Evolutionary conservation across 2,113 vertebrate genomes (phyloP).

Genomic region (Lipophrys pholis): DNA sequence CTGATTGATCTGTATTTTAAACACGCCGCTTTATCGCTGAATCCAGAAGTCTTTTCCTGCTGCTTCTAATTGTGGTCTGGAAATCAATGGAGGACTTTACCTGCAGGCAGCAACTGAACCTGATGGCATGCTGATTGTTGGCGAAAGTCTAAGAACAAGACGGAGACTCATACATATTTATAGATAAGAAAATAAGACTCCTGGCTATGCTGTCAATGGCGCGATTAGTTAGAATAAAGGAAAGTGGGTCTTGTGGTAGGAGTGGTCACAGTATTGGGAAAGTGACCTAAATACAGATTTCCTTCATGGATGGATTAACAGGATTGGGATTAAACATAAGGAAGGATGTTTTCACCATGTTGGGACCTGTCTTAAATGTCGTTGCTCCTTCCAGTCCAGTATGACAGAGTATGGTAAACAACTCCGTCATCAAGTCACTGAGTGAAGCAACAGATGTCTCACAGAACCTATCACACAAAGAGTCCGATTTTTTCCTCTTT

Average conservation of each 20-base stretch:
- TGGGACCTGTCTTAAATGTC: constrained; percentile 18
- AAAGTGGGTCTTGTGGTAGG: constrained; percentile 19
- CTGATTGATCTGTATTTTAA: constrained; percentile 35
- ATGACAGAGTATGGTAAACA: background rate
- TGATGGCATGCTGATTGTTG: constrained; percentile 33
- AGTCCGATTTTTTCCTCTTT: background rate
- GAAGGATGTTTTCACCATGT: constrained; percentile 29
- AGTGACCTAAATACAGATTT: constrained; percentile 53
- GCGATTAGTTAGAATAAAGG: constrained; percentile 3
- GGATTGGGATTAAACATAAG: constrained; percentile 36
- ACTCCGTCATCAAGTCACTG: background rate
- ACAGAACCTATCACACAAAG: background rate
- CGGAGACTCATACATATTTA: background rate
- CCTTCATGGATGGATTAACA: constrained; percentile 44
- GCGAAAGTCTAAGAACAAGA: constrained; percentile 36
- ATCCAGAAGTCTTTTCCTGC: constrained; percentile 6
- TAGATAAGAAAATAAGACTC: constrained; percentile 44
- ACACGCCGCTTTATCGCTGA: background rate
- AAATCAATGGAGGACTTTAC: constrained; percentile 27
- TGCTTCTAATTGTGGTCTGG: constrained; percentile 15
- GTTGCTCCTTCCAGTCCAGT: constrained; percentile 12
- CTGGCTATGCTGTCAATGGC: constrained; percentile 20
- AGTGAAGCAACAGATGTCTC: background rate
- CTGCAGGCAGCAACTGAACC: background rate
- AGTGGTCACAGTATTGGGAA: constrained; percentile 47